These are phyloP conservation scores for Apodemia zela DNA, from an alignment of 2,888 invertebrate species.

Conservation along the genomic window DNA sequence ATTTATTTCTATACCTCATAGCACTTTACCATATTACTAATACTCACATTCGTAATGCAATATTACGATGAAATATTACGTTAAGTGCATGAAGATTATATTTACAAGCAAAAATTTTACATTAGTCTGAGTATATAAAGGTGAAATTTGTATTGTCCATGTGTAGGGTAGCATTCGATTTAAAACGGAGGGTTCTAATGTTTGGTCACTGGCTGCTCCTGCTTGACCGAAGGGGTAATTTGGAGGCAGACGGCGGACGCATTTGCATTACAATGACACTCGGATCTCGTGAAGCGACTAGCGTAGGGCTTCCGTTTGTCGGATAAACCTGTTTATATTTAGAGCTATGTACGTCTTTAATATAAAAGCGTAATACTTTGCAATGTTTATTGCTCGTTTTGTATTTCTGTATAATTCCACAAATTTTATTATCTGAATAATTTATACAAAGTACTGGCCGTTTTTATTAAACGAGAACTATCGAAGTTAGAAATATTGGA, in stretches of 20 bases:
- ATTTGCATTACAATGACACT: constrained; percentile 77
- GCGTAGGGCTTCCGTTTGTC: constrained; percentile 60
- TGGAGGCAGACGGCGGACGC: constrained; percentile 76
- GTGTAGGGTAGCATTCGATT: constrained; percentile 47
- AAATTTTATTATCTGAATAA: constrained; percentile 14
- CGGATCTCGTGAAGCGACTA: constrained; percentile 51
- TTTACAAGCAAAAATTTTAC: constrained; percentile 41
- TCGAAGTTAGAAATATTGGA: neutral
- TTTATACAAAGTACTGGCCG: neutral
- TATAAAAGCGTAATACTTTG: constrained; percentile 10
- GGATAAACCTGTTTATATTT: constrained; percentile 55
- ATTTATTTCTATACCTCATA: constrained; percentile 54
- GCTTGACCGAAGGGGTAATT: constrained; percentile 78
- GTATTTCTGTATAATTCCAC: constrained; percentile 10
- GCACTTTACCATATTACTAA: constrained; percentile 65
- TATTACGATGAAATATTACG: constrained; percentile 70
- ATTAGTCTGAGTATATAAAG: constrained; percentile 41
- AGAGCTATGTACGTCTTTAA: constrained; percentile 20
- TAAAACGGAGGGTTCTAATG: constrained; percentile 74
- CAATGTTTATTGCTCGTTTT: constrained; percentile 11
- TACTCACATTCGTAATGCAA: constrained; percentile 59
- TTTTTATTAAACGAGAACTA: constrained; percentile 16
- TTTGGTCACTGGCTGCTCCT: constrained; percentile 60
- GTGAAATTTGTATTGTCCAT: constrained; percentile 42
- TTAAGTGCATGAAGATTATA: constrained; percentile 24